phyloP scores from a whole-genome alignment of 2,797 vertebrate genomes.

The Pseudochirops cupreus region DNA sequence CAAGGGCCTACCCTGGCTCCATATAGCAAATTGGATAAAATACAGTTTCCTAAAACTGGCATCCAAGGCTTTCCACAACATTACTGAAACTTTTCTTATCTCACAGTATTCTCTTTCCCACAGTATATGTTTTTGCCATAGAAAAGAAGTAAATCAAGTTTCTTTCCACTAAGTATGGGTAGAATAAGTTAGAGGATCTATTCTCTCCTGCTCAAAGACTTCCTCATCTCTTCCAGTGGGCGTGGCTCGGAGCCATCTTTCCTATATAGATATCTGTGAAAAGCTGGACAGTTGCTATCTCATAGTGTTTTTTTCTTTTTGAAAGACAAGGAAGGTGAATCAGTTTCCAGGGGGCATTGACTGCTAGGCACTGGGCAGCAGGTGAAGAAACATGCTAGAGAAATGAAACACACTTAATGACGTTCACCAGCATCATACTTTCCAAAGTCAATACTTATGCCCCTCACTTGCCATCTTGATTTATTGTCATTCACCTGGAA shows the following conservation, averaged over 20 bases:
- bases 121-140: background rate
- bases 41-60: background rate
- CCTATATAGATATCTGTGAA: background rate
- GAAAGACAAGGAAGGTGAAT: background rate
- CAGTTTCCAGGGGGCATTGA: background rate
- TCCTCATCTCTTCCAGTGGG: background rate
- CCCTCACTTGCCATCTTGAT: background rate
- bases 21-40: background rate
- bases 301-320: background rate
- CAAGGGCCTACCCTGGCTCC: background rate
- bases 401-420: background rate
- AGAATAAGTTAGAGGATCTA: background rate
- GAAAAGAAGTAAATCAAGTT: background rate
- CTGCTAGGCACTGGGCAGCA: background rate
- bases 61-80: background rate
- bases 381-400: background rate
- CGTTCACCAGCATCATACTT: background rate
- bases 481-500: conserved; percentile 7
- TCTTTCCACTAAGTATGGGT: background rate
- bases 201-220: background rate
- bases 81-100: background rate
- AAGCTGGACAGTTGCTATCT: background rate
- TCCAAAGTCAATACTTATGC: background rate
- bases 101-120: background rate
- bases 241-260: background rate